Evolutionary conservation across 2,888 invertebrate species (phyloP).

Genomic region (Cosmorhoe ocellata): DNA sequence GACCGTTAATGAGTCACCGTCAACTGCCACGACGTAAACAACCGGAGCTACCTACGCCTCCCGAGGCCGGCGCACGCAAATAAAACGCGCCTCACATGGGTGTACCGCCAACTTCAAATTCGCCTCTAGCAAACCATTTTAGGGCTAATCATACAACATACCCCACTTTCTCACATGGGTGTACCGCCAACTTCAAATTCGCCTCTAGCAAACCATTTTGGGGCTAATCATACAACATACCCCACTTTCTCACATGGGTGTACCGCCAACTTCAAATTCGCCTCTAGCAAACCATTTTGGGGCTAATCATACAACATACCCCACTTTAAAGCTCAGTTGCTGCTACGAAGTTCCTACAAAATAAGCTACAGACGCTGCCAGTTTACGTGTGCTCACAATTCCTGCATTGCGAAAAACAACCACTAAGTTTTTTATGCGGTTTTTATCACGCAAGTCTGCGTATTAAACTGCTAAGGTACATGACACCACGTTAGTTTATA

Average conservation of each 20-base stretch:
- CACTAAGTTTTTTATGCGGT: too few species aligned
- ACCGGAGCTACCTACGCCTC: constrained; percentile 50
- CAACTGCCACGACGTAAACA: constrained; percentile 61
- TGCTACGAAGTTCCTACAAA: too few species aligned
- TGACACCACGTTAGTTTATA: too few species aligned
- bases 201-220: constrained; percentile 10
- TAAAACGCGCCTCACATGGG: constrained; percentile 64
- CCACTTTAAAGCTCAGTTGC: too few species aligned
- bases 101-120: constrained; percentile 45
- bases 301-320: neutral
- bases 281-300: constrained; percentile 10
- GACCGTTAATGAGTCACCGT: constrained; percentile 67
- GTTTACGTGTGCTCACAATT: too few species aligned
- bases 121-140: constrained; percentile 11
- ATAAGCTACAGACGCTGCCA: too few species aligned
- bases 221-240: neutral
- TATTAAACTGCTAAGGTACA: too few species aligned
- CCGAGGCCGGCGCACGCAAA: constrained; percentile 64
- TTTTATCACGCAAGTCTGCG: too few species aligned
- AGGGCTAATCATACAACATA: neutral
- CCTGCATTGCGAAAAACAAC: too few species aligned
- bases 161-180: constrained; percentile 48
- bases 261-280: constrained; percentile 40
- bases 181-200: constrained; percentile 42
- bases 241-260: constrained; percentile 50